Base-by-base conservation (phyloP, 2,888 invertebrate genomes). In the Ceraclea dissimilis region DNA sequence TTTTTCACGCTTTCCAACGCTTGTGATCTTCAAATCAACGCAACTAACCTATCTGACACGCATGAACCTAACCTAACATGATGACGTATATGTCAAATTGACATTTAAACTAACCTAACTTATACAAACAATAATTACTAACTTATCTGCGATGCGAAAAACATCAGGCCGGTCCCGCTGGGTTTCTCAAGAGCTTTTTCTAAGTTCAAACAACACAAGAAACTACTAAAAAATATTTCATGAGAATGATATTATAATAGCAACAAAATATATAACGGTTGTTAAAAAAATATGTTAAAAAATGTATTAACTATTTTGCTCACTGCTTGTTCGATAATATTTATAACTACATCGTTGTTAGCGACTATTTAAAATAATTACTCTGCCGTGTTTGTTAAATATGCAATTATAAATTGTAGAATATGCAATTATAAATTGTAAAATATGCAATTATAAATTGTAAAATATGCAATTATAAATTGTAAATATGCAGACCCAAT, bases 111-210 rank as follows among this genome's bases (percentile, higher is more conserved):
- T 4, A 43, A 48, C 44, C 8, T 11, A 44, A 44, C 44, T 16
- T 16, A 6, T 8, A 44, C n/a, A 44, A n/a, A 16, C n/a, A 44
- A 13, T 16, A 44, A 44, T 44, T 6, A 44, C 11, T 8, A 8
- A 8, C 6, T 31, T 31, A 31, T 31, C 31, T 31, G 31, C 31
- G 6, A 8, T 6, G 31, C 11, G 8, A 31, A 13, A 39, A 39
- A 8, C 13, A 39, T n/a, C 13, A 92, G 91, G 90, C 91, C 80
- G 91, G 91, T 76, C 90, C 92, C 74, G 90, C 91, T 78, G 90
- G 90, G 80, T 92, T 92, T 85, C 85, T 92, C 77, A 92, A 92
- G 84, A 91, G 91, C 85, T 90, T 92, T 83, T 92, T 92, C 85
- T 92, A 91, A 89, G 71, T 74, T 74, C 26, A 26, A 10, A 26